Base-by-base conservation (phyloP, 2,113 vertebrate genomes). In the Lontra canadensis region DNA sequence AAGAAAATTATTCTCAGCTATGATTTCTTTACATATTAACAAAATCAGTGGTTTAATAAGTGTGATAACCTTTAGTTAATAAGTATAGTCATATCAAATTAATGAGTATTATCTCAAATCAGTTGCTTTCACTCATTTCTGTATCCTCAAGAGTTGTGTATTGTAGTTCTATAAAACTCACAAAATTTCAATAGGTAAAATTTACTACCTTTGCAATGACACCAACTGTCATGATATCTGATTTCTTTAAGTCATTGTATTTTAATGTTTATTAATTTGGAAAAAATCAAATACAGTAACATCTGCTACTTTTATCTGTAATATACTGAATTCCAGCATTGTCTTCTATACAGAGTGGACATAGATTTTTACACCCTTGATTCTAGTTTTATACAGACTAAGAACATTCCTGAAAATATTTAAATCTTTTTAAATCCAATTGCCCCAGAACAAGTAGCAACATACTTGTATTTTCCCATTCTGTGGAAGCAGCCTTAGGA, bases 401-500 rank as follows among this genome's bases (percentile, higher is more conserved):
- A 42, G 11, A 69, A 55, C 7, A 83, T 82, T 47, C n/a, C 36
- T 74, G 18, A 57, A 89, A 90, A 94, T 14, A 96, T 55, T 76
- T 85, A 95, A 18, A 39, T 52, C 8, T 74, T 93, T 61, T 61
- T 61, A 61, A 61, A 61, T 61, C 65, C 71, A 91, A 1, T 85
- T 74, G 29, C 34, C 76, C 25, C 36, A 61, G 76, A 95, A 31
- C 14, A 83, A 71, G 20, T 55, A 42, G n/a, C 39, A 42, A 2
- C 47, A 29, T 89, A 59, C 39, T 96, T 91, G 69, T 93, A 89
- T 90, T 87, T 55, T 82, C 59, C 83, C n/a, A 31, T 86, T 91
- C 34, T 96, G 47, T 92, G 59, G 26, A 87, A 89, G 55, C 63
- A 44, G 44, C 47, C 44, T 82, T 71, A 90, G 61, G 63, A 76